Base-by-base conservation (phyloP, 1,140 invertebrate species). In the Whitmania pigra region DNA sequence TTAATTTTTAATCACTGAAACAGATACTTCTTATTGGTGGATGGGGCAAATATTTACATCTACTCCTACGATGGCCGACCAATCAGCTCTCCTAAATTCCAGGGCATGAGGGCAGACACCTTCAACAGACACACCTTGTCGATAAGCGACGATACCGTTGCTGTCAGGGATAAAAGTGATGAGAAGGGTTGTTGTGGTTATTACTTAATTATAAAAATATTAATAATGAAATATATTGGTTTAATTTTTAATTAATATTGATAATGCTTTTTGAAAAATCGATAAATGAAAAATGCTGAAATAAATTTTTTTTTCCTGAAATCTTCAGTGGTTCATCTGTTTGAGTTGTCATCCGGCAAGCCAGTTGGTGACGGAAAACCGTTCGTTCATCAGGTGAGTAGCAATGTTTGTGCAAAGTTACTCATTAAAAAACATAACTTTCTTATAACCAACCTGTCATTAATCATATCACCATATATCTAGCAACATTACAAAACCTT, bases 11-110 rank as follows among this genome's bases (percentile, higher is more conserved):
- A 57, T 57, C 20, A 57, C 2, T 9, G 9, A 85, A 86, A 27
- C 76, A 93, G 91, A 79, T 88, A 91, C 79, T 89, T 97, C 77
- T 83, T 93, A 71, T 78, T 95, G 36, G 88, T 93, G 11, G 92
- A 94, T 81, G 87, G 87, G 76, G 86, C 86, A 54, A 84, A 85
- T 63, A 80, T 93, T 2, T 88, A 88, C 73, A 82, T 95, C 11
- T 93, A 93, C 79, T 91, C 87, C 73, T 96, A 94, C 79, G 91
- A 95, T 82, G 93, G 93, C 0, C 85, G 91, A 71, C 80, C 91
- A 63, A 79, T 90, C 0, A 87, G 88, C 43, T 87, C 86, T 76
- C 90, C 90, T n/a, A 87, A 87, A 77, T 93, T 89, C 88, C 86
- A 87, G 22, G 88, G 88, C 43, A 88, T 89, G 81, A 83, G 86